Conservation (phyloP, 2,113 vertebrate species). For the Fregetta grallaria region DNA sequence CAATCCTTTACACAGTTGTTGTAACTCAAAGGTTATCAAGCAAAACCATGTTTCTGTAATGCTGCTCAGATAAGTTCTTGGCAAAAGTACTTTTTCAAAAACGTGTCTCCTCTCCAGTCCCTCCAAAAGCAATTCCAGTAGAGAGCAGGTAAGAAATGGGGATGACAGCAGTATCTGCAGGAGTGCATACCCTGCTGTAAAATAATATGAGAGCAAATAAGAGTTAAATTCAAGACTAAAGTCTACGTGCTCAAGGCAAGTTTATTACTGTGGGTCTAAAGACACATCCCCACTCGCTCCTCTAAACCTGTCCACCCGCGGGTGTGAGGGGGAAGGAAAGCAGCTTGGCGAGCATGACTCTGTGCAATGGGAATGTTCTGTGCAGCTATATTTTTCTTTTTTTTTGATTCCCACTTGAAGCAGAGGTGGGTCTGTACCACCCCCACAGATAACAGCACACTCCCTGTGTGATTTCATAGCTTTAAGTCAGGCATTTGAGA, state of each 20-base stretch:
- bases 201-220: not conserved
- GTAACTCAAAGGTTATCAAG: not conserved
- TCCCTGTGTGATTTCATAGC: not conserved
- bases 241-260: not conserved
- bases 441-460: slow-evolving; percentile 11
- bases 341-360: not conserved
- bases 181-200: not conserved
- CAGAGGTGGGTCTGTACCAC: slow-evolving; percentile 8
- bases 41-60: not conserved
- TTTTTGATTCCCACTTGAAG: not conserved
- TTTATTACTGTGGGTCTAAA: not conserved
- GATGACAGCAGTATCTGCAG: not conserved
- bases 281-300: not conserved
- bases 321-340: not conserved
- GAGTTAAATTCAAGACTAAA: not conserved
- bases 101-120: not conserved
- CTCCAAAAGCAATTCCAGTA: not conserved
- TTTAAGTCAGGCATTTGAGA: not conserved
- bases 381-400: not conserved
- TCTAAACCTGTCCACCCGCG: not conserved
- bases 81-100: not conserved
- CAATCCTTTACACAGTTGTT: not conserved
- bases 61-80: not conserved
- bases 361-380: not conserved
- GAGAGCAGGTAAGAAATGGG: not conserved